Evolutionary conservation across 2,113 vertebrate species (phyloP), one percentile per base, ranked within the genome.

Genomic region (Rhea americana): DNA sequence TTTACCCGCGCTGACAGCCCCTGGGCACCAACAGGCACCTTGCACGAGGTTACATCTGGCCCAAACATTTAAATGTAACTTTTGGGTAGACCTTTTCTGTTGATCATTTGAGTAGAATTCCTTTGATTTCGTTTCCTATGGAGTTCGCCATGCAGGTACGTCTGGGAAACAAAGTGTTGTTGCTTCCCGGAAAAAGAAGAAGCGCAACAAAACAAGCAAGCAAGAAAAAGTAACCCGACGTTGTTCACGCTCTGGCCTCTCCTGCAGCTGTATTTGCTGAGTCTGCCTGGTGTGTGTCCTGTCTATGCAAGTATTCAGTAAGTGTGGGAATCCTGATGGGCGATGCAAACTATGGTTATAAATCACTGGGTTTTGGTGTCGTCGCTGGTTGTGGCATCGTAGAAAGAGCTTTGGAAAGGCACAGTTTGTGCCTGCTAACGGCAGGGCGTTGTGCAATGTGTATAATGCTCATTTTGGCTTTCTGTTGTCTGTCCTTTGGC

Each of bases 341-440:
- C 41, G 25, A 0, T 8, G 3, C 4, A 12, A 87, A 1, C 65
- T 15, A 7, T 26, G n/a, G 14, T 70, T 41, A 59, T 53, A 77
- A 35, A 51, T 61, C 13, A 37, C 73, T 35, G n/a, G 53, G 47
- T 66, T 75, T 20, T 2, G 3, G 26, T 24, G 30, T 39, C 25
- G 7, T 43, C 1, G 2, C 10, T 84, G 82, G 30, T 10, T 43
- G 77, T 58, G 53, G 16, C 48, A 35, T 0, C 35, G 63, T 68
- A 80, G 41, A 67, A 5, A 6, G 19, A 63, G 68, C n/a, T 17
- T 43, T 5, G 50, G 62, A 77, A 76, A 94, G 74, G 76, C 76
- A 72, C 72, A 66, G 70, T 78, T 85, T 86, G 72, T 43, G 65
- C n/a, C 41, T 79, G 75, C 51, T 86, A 26, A 84, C 20, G 67